phyloP scores from a whole-genome alignment of 2,888 invertebrate species.

The Pristionchus exspectatus region DNA sequence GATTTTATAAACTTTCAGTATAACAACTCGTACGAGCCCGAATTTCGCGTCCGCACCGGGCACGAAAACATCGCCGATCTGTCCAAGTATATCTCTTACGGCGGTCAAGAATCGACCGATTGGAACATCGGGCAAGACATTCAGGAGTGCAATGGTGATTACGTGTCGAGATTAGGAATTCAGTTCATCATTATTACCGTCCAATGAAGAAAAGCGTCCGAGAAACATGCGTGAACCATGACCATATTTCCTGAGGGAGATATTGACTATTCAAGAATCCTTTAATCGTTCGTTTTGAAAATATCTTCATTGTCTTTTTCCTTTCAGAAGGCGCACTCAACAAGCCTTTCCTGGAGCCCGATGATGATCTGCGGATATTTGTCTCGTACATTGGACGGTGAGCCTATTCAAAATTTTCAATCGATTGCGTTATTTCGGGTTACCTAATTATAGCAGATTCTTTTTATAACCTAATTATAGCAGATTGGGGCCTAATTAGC shows the following conservation, averaged over 20 bases:
- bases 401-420: not conserved
- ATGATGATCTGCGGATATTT: not conserved
- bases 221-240: too few species aligned
- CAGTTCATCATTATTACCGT: not conserved
- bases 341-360: not conserved
- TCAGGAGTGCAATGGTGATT: conserved; percentile 16
- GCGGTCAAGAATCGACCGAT: not conserved
- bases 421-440: too few species aligned
- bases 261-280: too few species aligned
- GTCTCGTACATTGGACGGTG: not conserved
- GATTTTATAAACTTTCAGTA: too few species aligned
- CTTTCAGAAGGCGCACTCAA: not conserved
- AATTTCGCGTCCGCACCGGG: not conserved
- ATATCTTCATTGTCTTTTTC: not conserved
- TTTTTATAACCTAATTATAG: too few species aligned
- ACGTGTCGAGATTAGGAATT: not conserved
- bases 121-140: conserved; percentile 15
- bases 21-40: conserved; percentile 36
- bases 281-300: not conserved
- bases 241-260: not conserved
- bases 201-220: not conserved
- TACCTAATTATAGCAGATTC: too few species aligned
- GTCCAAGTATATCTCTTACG: not conserved
- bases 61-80: not conserved
- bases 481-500: too few species aligned